Evolutionary conservation across 2,888 invertebrate species (phyloP).

Genomic region (Tetragonula carbonaria): DNA sequence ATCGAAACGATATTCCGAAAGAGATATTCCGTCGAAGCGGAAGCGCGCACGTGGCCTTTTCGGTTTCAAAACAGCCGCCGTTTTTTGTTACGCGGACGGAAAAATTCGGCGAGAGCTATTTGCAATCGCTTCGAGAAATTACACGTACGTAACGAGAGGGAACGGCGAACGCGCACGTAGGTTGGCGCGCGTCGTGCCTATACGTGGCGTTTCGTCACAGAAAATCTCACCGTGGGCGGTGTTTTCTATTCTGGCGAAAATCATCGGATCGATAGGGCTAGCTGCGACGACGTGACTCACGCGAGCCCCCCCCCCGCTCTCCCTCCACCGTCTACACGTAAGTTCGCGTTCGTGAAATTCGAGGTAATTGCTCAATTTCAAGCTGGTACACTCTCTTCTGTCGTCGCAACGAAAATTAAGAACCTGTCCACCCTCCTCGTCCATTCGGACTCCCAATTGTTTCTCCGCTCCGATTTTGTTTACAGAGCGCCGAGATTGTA

Average conservation of each 20-base stretch:
- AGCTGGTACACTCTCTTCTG: background rate
- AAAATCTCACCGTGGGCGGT: conserved; percentile 44
- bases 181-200: background rate
- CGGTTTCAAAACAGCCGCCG: background rate
- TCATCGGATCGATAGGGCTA: conserved; percentile 57
- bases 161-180: conserved; percentile 1
- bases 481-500: no score
- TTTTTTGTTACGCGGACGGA: conserved; percentile 7
- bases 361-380: conserved; percentile 66
- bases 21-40: background rate
- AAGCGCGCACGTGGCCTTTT: background rate
- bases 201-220: conserved; percentile 24
- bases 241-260: conserved; percentile 53
- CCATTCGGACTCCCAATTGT: background rate
- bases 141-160: background rate
- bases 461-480: background rate
- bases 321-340: conserved; percentile 20
- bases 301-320: conserved; percentile 15
- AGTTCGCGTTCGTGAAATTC: conserved; percentile 58
- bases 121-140: conserved; percentile 16
- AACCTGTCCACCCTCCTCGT: background rate
- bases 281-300: conserved; percentile 63
- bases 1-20: no score
- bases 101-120: conserved; percentile 24
- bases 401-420: conserved; percentile 4